Conservation (phyloP, 1,140 invertebrate species). For the Drosophila pachea region DNA sequence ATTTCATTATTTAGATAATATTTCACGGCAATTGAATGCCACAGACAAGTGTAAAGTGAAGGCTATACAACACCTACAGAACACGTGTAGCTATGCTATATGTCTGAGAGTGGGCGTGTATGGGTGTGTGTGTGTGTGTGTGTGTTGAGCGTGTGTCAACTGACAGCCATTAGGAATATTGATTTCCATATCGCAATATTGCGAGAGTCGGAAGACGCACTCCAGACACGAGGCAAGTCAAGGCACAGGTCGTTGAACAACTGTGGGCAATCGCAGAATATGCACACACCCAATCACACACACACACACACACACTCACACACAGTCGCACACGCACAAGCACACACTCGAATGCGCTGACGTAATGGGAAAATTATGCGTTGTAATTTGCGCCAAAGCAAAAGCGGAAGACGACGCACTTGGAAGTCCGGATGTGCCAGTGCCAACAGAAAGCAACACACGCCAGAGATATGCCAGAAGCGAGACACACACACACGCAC, state of each 20-base stretch:
- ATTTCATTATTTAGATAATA: slow-evolving; percentile 55
- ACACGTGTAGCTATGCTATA: neutral
- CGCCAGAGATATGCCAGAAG: slow-evolving; percentile 32
- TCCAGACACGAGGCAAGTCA: slow-evolving; percentile 26
- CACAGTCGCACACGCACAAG: slow-evolving; percentile 3
- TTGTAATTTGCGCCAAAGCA: slow-evolving; percentile 73
- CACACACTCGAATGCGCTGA: slow-evolving; percentile 52
- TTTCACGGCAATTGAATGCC: slow-evolving; percentile 46
- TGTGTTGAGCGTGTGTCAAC: slow-evolving; percentile 34
- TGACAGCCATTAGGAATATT: slow-evolving; percentile 73
- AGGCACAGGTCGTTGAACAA: slow-evolving; percentile 5
- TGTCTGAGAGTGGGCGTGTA: neutral
- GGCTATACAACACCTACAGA: neutral
- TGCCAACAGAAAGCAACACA: slow-evolving; percentile 41
- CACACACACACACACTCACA: slow-evolving; percentile 7
- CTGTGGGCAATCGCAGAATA: slow-evolving; percentile 39
- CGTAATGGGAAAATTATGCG: slow-evolving; percentile 76
- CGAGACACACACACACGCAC: slow-evolving; percentile 31
- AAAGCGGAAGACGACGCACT: slow-evolving; percentile 72
- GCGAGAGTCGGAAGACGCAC: slow-evolving; percentile 46
- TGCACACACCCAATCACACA: slow-evolving; percentile 23
- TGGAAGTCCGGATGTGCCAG: slow-evolving; percentile 39
- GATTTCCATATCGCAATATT: slow-evolving; percentile 74
- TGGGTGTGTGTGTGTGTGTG: slow-evolving; percentile 1
- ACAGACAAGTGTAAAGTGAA: slow-evolving; percentile 3